These are phyloP conservation scores for Spermophilus dauricus DNA, from an alignment of 2,113 vertebrate species.

Conservation along the genomic window DNA sequence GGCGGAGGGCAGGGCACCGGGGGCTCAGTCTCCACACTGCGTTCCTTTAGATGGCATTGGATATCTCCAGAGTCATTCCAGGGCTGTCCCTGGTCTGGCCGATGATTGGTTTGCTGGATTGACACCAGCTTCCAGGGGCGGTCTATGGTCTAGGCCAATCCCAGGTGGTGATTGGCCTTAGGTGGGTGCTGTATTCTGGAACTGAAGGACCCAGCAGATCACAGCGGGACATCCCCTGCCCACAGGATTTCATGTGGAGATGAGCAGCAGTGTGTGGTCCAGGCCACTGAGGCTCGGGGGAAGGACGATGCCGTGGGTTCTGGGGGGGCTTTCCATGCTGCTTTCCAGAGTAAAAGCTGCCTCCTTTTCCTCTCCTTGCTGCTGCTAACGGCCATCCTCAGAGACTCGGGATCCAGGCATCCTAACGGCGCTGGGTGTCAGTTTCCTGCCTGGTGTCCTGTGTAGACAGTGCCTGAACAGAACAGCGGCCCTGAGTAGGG, in stretches of 20 bases:
- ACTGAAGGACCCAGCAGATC: neutral
- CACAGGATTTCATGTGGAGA: neutral
- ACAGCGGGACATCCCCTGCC: too few relatives aligned
- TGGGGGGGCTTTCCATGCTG: neutral
- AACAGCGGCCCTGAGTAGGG: rapidly evolving
- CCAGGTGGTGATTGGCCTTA: too few relatives aligned
- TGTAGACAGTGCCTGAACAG: neutral
- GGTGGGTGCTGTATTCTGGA: neutral
- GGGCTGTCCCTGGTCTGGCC: neutral
- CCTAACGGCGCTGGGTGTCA: neutral
- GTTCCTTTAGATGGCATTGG: rapidly evolving
- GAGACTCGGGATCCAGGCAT: too few relatives aligned
- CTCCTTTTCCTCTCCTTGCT: neutral
- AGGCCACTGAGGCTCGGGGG: neutral
- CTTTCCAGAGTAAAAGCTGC: neutral
- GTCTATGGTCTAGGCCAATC: neutral
- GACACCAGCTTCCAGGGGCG: neutral
- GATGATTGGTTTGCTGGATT: neutral
- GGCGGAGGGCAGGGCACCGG: too few relatives aligned
- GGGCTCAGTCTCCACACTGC: too few relatives aligned
- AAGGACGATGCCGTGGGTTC: neutral
- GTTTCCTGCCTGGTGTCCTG: neutral
- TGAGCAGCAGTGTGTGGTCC: neutral
- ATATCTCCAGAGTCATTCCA: neutral
- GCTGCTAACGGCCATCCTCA: neutral